Evolutionary conservation across 2,797 vertebrate species (phyloP), one percentile per base, ranked within the genome.

Genomic region (Rallus crepitans): DNA sequence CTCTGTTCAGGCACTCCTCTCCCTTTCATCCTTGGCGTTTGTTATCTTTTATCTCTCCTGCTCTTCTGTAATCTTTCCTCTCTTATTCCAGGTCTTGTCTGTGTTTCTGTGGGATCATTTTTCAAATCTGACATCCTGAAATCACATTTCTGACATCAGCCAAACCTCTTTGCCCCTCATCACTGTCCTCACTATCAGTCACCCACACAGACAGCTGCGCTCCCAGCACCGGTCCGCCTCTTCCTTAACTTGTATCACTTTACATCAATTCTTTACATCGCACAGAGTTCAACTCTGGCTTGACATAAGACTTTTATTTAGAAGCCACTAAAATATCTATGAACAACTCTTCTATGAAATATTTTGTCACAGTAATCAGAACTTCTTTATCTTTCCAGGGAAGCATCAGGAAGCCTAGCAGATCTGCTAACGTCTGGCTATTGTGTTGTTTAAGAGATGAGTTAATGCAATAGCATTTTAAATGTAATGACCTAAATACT

Each of bases 401-500:
- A 89, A 25, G 35, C 92, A 84, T 85, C 56, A 35, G 66, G 78
- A 83, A 82, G 66, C 31, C 21, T 25, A 50, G 47, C 24, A 70
- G 82, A 63, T 87, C 53, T 93, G 90, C 70, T 91, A 82, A 68
- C 25, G 3, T 84, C 90, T 93, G 55, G n/a, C 13, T 39, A 37
- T 83, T 53, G 65, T 56, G 35, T 71, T 89, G n/a, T 93, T 91
- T 93, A 72, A 97, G 86, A 94, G 89, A 96, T 68, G 63, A 89
- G 68, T 94, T 96, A 95, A 93, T 80, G 65, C 59, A 84, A 53
- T 25, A 66, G 68, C 47, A 53, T 81, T 96, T 97, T 90, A 82
- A 83, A 93, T 64, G 55, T 94, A 81, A 89, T 94, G 86, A 94
- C 87, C 96, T 94, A 96, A 94, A 94, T 89, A 94, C 25, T 85